Evolutionary conservation across 2,113 vertebrate species (phyloP), one percentile per base, ranked within the genome.

Genomic region (Mirza zaza): DNA sequence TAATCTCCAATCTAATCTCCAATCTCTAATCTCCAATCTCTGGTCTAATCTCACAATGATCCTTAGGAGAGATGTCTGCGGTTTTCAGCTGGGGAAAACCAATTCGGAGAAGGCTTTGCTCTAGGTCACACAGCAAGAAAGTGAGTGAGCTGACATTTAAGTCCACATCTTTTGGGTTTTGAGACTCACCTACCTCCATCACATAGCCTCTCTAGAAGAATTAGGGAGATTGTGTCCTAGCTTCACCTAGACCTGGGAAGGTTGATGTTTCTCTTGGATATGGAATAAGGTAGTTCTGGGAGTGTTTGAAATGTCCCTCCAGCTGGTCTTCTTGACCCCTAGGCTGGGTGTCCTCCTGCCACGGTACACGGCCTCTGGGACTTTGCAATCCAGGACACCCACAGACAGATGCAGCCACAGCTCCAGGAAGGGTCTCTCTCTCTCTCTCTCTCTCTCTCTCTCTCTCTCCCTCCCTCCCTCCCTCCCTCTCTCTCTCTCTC

Each of bases 21-120:
- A n/a, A n/a, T n/a, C n/a, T n/a, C n/a, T n/a, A n/a, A n/a, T n/a
- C n/a, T n/a, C n/a, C n/a, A n/a, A n/a, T n/a, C n/a, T n/a, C 45
- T 45, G 45, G 2, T 36, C 34, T 25, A 18, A 25, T 21, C 42
- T 48, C 32, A 0, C 0, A 23, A 5, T 5, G 3, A 3, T 15
- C 45, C 67, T 34, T 18, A 21, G 42, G 6, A 67, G 15, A n/a
- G 50, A 25, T 0, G 23, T 0, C 36, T 10, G 20, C 21, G 5
- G 1, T 3, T 36, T 36, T 77, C 23, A 68, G 34, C 27, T 6
- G 3, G 20, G 14, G 48, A 59, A 84, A 39, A 12, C 2, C 18
- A 42, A 23, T 23, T 18, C 18, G 36, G 50, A 61, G 82, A 71
- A 52, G 50, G 15, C 20, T 55, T 27, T 42, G 3, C 25, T 48